phyloP scores from a whole-genome alignment of 2,797 vertebrate genomes.

The Denticeps clupeoides region DNA sequence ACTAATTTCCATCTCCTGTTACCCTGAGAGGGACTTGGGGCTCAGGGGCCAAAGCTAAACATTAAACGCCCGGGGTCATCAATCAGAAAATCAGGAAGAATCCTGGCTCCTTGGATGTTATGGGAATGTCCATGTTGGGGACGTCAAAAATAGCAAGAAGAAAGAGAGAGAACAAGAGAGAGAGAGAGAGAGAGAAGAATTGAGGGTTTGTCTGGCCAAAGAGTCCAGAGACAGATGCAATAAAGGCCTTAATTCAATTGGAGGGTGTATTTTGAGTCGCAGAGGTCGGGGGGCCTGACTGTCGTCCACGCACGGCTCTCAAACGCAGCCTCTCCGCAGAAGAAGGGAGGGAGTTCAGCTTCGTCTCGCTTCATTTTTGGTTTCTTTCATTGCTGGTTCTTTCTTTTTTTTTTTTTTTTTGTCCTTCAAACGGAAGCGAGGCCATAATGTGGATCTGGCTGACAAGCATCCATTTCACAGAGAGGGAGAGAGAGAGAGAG shows the following conservation, averaged over 20 bases:
- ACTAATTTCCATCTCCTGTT: no score
- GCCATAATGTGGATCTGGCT: slow-evolving; percentile 5
- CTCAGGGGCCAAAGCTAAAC: no score
- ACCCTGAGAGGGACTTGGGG: no score
- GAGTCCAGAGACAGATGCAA: slow-evolving; percentile 17
- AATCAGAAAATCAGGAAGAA: no score
- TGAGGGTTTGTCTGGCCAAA: slow-evolving; percentile 16
- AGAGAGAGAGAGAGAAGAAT: slow-evolving; percentile 23
- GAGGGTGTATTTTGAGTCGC: slow-evolving; percentile 20
- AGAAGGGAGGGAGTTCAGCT: no score
- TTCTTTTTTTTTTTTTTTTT: not conserved
- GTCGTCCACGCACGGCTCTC: no score
- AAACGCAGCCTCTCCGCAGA: slow-evolving; percentile 5
- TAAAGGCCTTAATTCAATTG: slow-evolving; percentile 25
- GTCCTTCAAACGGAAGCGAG: not conserved
- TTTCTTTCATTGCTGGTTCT: not conserved
- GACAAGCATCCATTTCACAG: slow-evolving; percentile 22
- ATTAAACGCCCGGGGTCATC: no score
- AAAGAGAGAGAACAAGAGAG: slow-evolving; percentile 8
- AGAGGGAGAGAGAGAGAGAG: slow-evolving; percentile 1
- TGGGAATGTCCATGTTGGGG: not conserved
- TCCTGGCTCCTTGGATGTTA: no score
- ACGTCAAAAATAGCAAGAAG: slow-evolving; percentile 6
- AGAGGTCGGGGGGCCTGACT: slow-evolving; percentile 18
- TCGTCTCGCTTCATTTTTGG: not conserved